Conservation (phyloP, 2,888 invertebrate genomes). For the Venustoraphidia nigricollis region DNA sequence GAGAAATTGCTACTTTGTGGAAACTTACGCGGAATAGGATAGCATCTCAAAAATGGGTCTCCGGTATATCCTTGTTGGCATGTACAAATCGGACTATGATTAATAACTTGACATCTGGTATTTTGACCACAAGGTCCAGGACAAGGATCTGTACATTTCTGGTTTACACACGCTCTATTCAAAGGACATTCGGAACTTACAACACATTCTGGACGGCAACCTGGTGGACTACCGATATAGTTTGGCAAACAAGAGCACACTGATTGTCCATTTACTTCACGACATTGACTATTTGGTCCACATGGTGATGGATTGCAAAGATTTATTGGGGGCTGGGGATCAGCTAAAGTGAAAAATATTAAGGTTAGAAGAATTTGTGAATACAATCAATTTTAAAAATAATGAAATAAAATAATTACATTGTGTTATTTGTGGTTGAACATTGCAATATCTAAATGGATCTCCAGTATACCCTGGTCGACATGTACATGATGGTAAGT, state of each 20-base stretch:
- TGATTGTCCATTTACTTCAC: conserved; percentile 33
- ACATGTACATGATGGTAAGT: conserved; percentile 38
- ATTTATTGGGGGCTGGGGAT: conserved; percentile 20
- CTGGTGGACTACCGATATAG: conserved; percentile 38
- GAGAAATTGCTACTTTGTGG: not conserved
- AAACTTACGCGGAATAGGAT: conserved; percentile 35
- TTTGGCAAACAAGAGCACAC: conserved; percentile 39
- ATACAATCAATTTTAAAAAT: not conserved
- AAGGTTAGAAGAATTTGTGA: not conserved
- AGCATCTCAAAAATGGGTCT: conserved; percentile 52
- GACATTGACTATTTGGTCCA: conserved; percentile 38
- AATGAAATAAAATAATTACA: not conserved
- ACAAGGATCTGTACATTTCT: conserved; percentile 45
- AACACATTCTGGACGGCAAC: conserved; percentile 41
- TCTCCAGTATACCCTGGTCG: conserved; percentile 44
- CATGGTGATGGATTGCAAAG: conserved; percentile 39
- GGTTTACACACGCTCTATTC: conserved; percentile 38
- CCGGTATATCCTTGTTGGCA: conserved; percentile 37
- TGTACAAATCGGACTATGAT: conserved; percentile 40
- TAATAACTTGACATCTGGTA: conserved; percentile 38
- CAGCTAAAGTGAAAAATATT: conserved; percentile 9
- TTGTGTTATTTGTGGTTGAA: conserved; percentile 18
- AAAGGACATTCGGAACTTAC: conserved; percentile 38
- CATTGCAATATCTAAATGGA: conserved; percentile 50
- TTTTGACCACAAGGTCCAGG: conserved; percentile 37